Base-by-base conservation (phyloP, 2,113 vertebrate species). In the Coturnix japonica region DNA sequence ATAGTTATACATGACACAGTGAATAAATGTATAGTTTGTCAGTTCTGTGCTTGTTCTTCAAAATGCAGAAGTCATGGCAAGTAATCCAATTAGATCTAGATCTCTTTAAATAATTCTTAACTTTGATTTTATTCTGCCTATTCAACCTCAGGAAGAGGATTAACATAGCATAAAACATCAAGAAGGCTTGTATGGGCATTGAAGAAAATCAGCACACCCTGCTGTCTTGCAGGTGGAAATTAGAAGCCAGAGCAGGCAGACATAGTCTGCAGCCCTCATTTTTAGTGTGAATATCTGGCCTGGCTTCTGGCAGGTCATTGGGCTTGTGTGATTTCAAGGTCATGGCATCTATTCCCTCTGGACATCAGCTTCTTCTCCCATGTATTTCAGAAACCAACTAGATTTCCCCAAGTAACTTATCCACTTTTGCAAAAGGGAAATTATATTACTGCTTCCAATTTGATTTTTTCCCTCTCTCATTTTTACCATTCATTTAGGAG, bases 351-450 rank as follows among this genome's bases (percentile, higher is more conserved):
- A 60, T 85, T 39, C 20, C 39, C 18, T 70, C 67, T 53, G 35
- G 86, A 78, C 73, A 83, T 49, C 61, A 88, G 11, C 37, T 64
- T 25, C 28, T 71, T 88, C 66, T 73, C 53, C 49, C 19, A 6
- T 6, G 35, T 47, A 85, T 85, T 85, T 78, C 77, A 84, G 80
- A 91, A 74, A 93, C 73, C 66, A 86, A 90, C 93, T 11, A 83
- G 88, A 81, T 96, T 81, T 93, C 65, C 88, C 81, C 79, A 83
- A 93, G n/a, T 69, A 90, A 90, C 92, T 91, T 95, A 90, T 60
- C 93, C 92, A 81, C 37, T 93, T 93, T 70, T 81, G 91, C 90
- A 94, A 89, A 81, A 39, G 83, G 88, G 77, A 74, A 90, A 90
- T 96, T 96, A 93, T 69, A 84, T 90, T 84, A n/a, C 59, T 59